A percentile compares a stretch with the other conserved stretches of the same genome.
Conservation (phyloP, 2,888 invertebrate genomes). For the Dynastes grantii region DNA sequence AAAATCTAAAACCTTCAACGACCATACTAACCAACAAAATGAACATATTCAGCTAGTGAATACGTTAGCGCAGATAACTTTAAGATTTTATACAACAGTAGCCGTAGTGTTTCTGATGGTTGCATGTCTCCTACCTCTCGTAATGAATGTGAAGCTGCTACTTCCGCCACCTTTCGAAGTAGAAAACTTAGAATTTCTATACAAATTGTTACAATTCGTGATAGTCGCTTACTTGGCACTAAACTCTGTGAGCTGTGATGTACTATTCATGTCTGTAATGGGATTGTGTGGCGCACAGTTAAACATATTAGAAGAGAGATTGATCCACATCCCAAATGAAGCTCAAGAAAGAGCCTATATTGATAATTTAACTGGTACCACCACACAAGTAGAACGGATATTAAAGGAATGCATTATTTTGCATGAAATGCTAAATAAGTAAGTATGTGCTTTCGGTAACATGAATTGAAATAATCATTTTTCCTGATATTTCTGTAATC, state of each 20-base stretch:
- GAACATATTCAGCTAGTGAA: conserved; percentile 14
- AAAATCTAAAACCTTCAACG: background rate
- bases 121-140: conserved; percentile 28
- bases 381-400: background rate
- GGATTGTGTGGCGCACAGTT: conserved; percentile 43
- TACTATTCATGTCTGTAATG: conserved; percentile 38
- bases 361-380: background rate
- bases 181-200: conserved; percentile 11
- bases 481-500: too few relatives aligned
- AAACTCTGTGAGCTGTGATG: conserved; percentile 36
- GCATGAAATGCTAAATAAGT: conserved; percentile 43
- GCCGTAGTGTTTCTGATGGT: conserved; percentile 6
- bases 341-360: background rate
- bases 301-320: conserved; percentile 35
- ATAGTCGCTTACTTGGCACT: background rate
- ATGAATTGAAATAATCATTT: background rate
- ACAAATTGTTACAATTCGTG: conserved; percentile 41
- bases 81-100: conserved; percentile 1
- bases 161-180: conserved; percentile 40
- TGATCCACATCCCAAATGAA: conserved; percentile 22
- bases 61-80: background rate
- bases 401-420: conserved; percentile 42
- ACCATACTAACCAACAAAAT: background rate
- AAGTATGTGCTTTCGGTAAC: conserved; percentile 19
- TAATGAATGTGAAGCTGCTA: conserved; percentile 22